Evolutionary conservation across 2,888 invertebrate species (phyloP).

Genomic region (Spicauda simplicius): DNA sequence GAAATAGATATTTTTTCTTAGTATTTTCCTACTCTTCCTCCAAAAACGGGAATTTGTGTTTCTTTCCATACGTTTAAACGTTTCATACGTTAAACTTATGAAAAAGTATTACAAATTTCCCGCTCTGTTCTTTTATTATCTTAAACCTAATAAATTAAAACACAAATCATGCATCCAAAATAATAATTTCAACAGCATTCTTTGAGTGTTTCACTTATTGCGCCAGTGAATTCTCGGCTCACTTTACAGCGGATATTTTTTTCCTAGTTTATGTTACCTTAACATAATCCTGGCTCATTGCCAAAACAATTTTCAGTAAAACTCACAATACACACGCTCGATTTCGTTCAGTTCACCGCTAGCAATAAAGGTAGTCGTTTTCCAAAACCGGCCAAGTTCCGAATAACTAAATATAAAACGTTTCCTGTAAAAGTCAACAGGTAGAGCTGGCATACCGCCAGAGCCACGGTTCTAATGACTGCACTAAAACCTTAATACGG

Average conservation of each 20-base stretch:
- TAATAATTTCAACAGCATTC: no score
- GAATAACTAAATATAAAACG: conserved; percentile 29
- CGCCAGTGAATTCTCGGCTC: background rate
- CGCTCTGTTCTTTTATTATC: no score
- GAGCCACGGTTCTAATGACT: conserved; percentile 35
- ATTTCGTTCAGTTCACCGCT: conserved; percentile 19
- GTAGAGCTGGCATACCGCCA: conserved; percentile 64
- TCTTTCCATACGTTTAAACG: no score
- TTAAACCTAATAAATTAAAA: no score
- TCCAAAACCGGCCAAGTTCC: conserved; percentile 28
- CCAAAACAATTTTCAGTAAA: conserved; percentile 31
- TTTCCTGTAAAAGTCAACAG: conserved; percentile 60
- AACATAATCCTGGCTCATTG: conserved; percentile 20
- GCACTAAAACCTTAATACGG: conserved; percentile 23
- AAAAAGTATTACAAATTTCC: no score
- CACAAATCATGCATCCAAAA: no score
- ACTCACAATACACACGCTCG: conserved; percentile 22
- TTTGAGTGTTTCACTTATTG: no score
- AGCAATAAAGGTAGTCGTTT: conserved; percentile 25
- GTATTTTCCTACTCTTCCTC: no score
- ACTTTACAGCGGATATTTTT: background rate
- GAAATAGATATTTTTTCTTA: no score
- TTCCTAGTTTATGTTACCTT: background rate
- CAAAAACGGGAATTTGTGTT: no score
- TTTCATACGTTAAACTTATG: no score